Percentiles rank a stretch among this genome's conserved stretches.
phyloP scores from a whole-genome alignment of 2,888 invertebrate genomes.

The Ormyrus rosae region DNA sequence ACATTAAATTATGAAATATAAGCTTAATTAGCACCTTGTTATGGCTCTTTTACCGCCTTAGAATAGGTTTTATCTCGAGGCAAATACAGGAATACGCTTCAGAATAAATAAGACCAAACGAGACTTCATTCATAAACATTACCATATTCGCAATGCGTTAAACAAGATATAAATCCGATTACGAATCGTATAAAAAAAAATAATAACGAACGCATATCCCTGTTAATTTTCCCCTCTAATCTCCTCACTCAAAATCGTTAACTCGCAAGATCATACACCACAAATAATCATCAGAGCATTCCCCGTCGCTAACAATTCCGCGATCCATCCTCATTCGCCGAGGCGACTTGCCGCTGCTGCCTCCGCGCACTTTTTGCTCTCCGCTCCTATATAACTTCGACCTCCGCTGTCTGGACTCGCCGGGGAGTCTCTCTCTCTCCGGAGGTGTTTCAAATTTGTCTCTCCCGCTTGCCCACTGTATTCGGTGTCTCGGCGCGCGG shows the following conservation, averaged over 20 bases:
- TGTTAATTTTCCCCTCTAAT: too few species aligned
- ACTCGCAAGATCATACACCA: too few species aligned
- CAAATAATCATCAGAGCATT: too few species aligned
- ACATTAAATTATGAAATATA: conserved; percentile 22
- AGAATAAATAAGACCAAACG: too few species aligned
- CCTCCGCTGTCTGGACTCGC: not conserved
- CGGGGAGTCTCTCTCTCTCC: conserved; percentile 20
- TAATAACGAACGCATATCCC: not conserved
- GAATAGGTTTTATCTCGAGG: not conserved
- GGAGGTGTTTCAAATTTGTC: conserved; percentile 56
- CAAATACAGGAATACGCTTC: not conserved
- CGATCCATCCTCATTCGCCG: conserved; percentile 7
- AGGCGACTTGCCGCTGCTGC: not conserved
- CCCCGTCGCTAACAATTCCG: not conserved
- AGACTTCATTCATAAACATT: too few species aligned
- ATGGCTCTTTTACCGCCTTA: conserved; percentile 2
- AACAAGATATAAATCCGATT: not conserved
- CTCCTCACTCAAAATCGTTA: too few species aligned
- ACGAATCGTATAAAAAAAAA: not conserved
- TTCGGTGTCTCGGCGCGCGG: not conserved
- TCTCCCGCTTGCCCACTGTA: conserved; percentile 14
- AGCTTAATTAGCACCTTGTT: conserved; percentile 22
- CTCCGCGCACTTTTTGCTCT: not conserved
- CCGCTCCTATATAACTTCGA: not conserved
- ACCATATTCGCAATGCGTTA: too few species aligned